A percentile compares a stretch with the other conserved stretches of the same genome.
phyloP scores from a whole-genome alignment of 35 echinoderm and acorn worm genomes.

The Antedon bifida region DNA sequence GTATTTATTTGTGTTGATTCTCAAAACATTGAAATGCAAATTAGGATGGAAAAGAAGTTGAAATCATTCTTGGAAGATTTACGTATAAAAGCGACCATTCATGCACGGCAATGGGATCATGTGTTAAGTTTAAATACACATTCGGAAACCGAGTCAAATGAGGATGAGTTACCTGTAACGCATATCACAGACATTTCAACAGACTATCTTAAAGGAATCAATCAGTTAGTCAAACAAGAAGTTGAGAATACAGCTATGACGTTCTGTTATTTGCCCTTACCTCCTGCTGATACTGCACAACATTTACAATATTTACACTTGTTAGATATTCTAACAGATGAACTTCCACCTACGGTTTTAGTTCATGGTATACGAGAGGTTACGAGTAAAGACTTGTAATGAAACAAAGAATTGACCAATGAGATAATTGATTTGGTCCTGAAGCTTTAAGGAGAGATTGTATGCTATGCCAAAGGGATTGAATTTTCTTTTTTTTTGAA shows the following conservation, averaged over 20 bases:
- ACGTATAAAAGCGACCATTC: slow-evolving; percentile 72
- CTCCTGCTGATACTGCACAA: slow-evolving; percentile 36
- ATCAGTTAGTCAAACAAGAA: slow-evolving; percentile 45
- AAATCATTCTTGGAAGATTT: slow-evolving; percentile 51
- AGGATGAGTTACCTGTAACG: slow-evolving; percentile 12
- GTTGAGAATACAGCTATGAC: slow-evolving; percentile 37
- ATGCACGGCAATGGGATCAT: slow-evolving; percentile 54
- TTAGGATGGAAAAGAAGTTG: slow-evolving; percentile 48
- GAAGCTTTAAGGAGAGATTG: too few species aligned
- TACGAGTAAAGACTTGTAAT: slow-evolving; percentile 43
- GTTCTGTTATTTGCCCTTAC: slow-evolving; percentile 75
- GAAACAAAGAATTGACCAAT: not conserved
- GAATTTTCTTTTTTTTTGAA: too few species aligned
- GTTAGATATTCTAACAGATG: slow-evolving; percentile 50
- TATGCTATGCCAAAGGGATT: too few species aligned
- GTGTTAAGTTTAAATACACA: slow-evolving; percentile 30
- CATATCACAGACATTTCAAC: slow-evolving; percentile 35
- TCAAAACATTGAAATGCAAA: slow-evolving; percentile 29
- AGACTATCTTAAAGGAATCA: slow-evolving; percentile 55
- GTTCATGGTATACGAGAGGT: slow-evolving; percentile 82
- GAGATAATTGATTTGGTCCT: too few species aligned
- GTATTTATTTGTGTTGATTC: slow-evolving; percentile 75
- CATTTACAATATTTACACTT: slow-evolving; percentile 55
- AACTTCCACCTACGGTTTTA: slow-evolving; percentile 72
- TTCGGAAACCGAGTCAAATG: slow-evolving; percentile 1